These are phyloP conservation scores for Kryphioiulus occultus DNA, from an alignment of 2,888 invertebrate genomes.

Conservation along the genomic window DNA sequence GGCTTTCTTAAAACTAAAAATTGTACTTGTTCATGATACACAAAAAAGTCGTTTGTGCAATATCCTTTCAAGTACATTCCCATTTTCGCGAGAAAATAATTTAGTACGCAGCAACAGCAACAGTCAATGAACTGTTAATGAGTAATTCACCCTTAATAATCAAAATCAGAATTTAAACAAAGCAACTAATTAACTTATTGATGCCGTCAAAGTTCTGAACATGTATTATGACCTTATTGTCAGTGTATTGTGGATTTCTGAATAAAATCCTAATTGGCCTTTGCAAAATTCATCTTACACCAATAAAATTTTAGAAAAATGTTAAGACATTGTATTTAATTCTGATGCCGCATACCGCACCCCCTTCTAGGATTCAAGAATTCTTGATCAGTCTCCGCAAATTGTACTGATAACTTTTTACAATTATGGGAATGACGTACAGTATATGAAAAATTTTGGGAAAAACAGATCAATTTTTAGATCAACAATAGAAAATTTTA, in stretches of 20 bases:
- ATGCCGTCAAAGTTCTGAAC: not conserved
- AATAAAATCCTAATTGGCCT: not conserved
- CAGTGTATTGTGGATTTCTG: not conserved
- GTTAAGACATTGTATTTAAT: not conserved
- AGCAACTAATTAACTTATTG: not conserved
- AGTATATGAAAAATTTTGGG: no score
- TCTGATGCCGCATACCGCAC: no score
- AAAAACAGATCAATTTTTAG: no score
- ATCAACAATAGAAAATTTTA: no score
- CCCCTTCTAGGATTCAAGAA: no score
- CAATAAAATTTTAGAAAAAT: not conserved
- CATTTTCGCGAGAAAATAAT: not conserved
- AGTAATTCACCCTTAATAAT: not conserved
- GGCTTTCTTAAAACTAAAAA: not conserved
- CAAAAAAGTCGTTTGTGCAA: not conserved
- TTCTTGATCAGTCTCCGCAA: no score
- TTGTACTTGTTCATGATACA: not conserved
- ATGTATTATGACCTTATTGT: not conserved
- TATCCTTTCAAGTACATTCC: not conserved
- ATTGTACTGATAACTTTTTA: no score
- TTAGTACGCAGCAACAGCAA: not conserved
- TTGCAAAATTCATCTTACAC: not conserved
- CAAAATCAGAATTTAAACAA: not conserved
- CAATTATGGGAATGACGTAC: no score
- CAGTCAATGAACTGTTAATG: slow-evolving; percentile 2